Base-by-base conservation (phyloP, 2,888 invertebrate species). In the Xestia ashworthii region DNA sequence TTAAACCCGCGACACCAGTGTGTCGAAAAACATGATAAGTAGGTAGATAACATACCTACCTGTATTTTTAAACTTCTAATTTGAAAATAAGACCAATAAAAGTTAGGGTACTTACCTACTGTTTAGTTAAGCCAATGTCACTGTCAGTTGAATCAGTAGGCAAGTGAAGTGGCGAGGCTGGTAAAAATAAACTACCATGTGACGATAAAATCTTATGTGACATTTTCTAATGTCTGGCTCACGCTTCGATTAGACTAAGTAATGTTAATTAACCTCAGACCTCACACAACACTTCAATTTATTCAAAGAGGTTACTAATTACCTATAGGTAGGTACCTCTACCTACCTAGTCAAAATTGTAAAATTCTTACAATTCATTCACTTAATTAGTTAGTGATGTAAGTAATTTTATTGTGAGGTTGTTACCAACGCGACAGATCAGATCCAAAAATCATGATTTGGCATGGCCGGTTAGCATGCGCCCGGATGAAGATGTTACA, bases 231-330 rank as follows among this genome's bases (percentile, higher is more conserved):
- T 64, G 19, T n/a, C n/a, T 32, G 16, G n/a, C 19, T 72, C 19
- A 75, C 22, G 46, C 25, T 55, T 50, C 6, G 76, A 19, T 53
- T 53, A n/a, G 19, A n/a, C 38, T 60, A 58, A 75, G 19, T 53
- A n/a, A 32, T 50, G n/a, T 16, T 22, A 62, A 22, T 16, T 22
- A 62, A 22, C n/a, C 53, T 50, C 44, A 44, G 32, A 32, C 32
- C 32, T 32, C 41, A 14, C 44, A 32, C 50, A n/a, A 64, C 46
- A 12, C 14, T 25, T 48, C 25, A 32, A 74, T 75, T 44, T 53
- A 64, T 65, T 38, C 41, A 65, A 3, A 76, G 38, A 46, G 32
- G 12, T 5, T 46, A 60, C 22, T 41, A 41, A 11, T 38, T 64
- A 38, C n/a, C n/a, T 22, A 44, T 4, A 44, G 32, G 25, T 41